A percentile compares a stretch with the other conserved stretches of the same genome.
Evolutionary conservation across 2,113 vertebrate genomes (phyloP).

Genomic region (Oryzias melastigma): DNA sequence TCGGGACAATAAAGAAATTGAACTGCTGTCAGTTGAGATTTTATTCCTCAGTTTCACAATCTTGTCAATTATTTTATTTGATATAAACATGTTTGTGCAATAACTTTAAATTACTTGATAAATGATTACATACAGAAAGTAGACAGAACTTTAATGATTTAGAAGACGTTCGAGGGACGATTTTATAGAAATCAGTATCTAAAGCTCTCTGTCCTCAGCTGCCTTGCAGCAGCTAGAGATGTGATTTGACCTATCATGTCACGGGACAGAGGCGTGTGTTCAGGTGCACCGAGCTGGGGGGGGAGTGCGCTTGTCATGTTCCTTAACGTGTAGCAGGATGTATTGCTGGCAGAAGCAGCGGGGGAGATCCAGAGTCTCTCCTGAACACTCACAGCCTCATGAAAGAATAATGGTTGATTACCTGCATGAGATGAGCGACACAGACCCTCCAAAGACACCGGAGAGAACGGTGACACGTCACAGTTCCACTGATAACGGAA

Average conservation of each 20-base stretch:
- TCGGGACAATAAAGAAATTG: neutral
- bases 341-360: constrained; percentile 68
- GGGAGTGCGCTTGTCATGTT: constrained; percentile 73
- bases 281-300: constrained; percentile 67
- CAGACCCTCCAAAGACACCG: constrained; percentile 48
- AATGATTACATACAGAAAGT: neutral
- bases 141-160: neutral
- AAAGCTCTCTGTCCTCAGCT: constrained; percentile 1
- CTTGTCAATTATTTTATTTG: too few relatives aligned
- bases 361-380: constrained; percentile 59
- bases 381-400: constrained; percentile 73
- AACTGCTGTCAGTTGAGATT: neutral
- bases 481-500: constrained; percentile 1
- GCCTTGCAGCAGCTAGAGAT: constrained; percentile 23
- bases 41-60: too few relatives aligned
- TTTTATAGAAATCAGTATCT: constrained; percentile 18
- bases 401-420: constrained; percentile 77
- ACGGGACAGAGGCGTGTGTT: constrained; percentile 52
- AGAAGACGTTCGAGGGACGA: constrained; percentile 2
- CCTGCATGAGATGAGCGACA: constrained; percentile 70
- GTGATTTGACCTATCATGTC: constrained; percentile 53
- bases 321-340: constrained; percentile 71
- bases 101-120: neutral
- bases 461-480: constrained; percentile 31
- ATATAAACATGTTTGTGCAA: too few relatives aligned